Evolutionary conservation across 2,797 vertebrate species (phyloP), one percentile per base, ranked within the genome.

Genomic region (Sebastes trivittatus): DNA sequence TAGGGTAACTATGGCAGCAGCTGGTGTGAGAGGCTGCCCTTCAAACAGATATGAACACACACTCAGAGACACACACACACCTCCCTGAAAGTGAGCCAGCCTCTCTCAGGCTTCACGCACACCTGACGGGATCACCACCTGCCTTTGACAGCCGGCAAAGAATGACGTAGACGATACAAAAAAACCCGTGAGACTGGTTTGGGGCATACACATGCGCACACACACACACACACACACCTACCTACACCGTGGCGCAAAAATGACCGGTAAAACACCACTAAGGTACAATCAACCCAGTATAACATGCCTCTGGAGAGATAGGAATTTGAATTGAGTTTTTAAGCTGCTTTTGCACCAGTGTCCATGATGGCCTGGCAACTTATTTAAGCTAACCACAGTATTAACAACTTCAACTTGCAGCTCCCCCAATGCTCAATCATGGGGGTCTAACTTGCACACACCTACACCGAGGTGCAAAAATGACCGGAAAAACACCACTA

Each of bases 91-190:
- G 62, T 11, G 38, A 74, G 22, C 22, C 85, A 69, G 67, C 11
- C 59, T 75, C 54, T 62, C 65, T 52, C 77, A 77, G 55, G 76
- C 72, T 75, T 89, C 88, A 88, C 22, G 10, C 75, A 83, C 92
- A 94, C 91, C 91, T 95, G 94, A 89, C 88, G 27, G 77, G 77
- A 83, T 88, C 87, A 30, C 75, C 93, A 91, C 85, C 94, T 94
- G 94, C 71, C 61, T 83, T 20, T 89, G 94, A 95, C 94, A 94
- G 86, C 78, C 67, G 73, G 69, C 78, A 74, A 65, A 67, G 65
- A 84, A 16, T 83, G 77, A 86, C 65, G 87, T 82, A 66, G 42
- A 23, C 30, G 34, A 34, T 3, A 10, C 63, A 62, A 11, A 32
- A 49, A 68, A 83, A 87, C 83, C 65, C 14, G 87, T 70, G 88